These are phyloP conservation scores for Lycophotia porphyrea DNA, from an alignment of 2,888 invertebrate genomes.

Conservation along the genomic window DNA sequence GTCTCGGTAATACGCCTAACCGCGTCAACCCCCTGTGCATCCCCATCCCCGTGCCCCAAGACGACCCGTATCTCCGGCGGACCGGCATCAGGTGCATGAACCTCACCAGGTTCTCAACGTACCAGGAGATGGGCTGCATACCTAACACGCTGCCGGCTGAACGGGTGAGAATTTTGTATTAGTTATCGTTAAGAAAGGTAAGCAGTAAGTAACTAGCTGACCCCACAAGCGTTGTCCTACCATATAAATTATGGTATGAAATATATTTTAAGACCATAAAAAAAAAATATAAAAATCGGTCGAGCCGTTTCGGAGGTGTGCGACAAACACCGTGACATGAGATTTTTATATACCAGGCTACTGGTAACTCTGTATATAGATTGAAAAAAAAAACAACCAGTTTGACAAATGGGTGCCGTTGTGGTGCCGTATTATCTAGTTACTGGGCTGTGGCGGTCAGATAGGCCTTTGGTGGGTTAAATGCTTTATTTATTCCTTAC, in stretches of 20 bases:
- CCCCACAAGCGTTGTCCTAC: too few relatives aligned
- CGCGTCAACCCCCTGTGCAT: slow-evolving; percentile 66
- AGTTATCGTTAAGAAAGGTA: neutral
- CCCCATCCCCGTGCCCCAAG: slow-evolving; percentile 71
- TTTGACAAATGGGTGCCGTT: neutral
- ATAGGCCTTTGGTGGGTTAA: neutral
- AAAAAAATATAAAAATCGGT: too few relatives aligned
- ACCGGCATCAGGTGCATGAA: slow-evolving; percentile 74
- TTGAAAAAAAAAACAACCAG: neutral
- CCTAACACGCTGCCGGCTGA: slow-evolving; percentile 70
- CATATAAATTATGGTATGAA: too few relatives aligned
- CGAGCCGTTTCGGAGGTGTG: too few relatives aligned
- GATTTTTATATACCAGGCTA: too few relatives aligned
- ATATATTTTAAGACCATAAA: too few relatives aligned
- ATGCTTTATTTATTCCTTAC: too few relatives aligned
- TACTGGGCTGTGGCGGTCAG: neutral
- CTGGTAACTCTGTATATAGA: too few relatives aligned
- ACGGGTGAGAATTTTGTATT: slow-evolving; percentile 60
- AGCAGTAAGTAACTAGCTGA: too few relatives aligned
- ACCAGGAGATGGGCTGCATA: slow-evolving; percentile 72
- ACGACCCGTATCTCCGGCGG: slow-evolving; percentile 73
- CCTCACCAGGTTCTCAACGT: slow-evolving; percentile 73
- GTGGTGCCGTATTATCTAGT: neutral
- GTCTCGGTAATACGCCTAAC: slow-evolving; percentile 69
- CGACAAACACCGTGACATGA: too few relatives aligned